These are phyloP conservation scores for Nibea albiflora DNA, from an alignment of 2,113 vertebrate species.

Conservation along the genomic window DNA sequence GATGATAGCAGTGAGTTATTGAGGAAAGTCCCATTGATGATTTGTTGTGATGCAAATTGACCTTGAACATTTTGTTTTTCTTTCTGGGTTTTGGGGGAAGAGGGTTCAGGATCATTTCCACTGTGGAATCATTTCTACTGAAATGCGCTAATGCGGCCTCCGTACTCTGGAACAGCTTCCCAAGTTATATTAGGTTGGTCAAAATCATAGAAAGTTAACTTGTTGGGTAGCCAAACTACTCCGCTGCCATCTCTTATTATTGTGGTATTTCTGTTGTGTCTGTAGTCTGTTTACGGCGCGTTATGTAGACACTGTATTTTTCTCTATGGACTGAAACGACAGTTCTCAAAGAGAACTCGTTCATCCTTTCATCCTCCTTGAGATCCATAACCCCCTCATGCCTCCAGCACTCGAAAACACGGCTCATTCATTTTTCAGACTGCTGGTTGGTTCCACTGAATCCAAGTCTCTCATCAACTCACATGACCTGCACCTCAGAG, in stretches of 20 bases:
- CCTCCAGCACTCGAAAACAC: constrained; percentile 1
- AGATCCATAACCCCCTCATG: not conserved
- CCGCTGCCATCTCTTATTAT: not conserved
- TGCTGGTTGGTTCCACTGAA: constrained; percentile 9
- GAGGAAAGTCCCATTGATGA: constrained; percentile 6
- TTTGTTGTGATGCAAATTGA: constrained; percentile 10
- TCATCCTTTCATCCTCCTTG: constrained; percentile 31
- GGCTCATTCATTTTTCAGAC: constrained; percentile 37
- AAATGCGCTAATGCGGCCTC: not conserved
- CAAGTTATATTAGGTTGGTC: not conserved
- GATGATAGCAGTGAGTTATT: constrained; percentile 10
- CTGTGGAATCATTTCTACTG: not conserved
- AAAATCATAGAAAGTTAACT: constrained; percentile 1
- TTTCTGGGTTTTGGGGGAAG: not conserved
- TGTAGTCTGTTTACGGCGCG: constrained; percentile 8
- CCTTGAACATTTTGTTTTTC: not conserved
- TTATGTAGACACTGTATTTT: constrained; percentile 1
- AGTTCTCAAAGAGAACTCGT: constrained; percentile 21
- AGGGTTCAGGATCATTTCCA: not conserved
- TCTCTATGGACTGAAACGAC: constrained; percentile 19
- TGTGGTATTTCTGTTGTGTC: not conserved
- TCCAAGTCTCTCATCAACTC: not conserved
- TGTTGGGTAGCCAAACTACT: not conserved
- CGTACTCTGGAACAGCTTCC: not conserved
- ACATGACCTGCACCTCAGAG: not conserved